Percentiles rank a stretch among this genome's conserved stretches.
phyloP scores from a whole-genome alignment of 2,797 vertebrate genomes.

The Balearica regulorum region DNA sequence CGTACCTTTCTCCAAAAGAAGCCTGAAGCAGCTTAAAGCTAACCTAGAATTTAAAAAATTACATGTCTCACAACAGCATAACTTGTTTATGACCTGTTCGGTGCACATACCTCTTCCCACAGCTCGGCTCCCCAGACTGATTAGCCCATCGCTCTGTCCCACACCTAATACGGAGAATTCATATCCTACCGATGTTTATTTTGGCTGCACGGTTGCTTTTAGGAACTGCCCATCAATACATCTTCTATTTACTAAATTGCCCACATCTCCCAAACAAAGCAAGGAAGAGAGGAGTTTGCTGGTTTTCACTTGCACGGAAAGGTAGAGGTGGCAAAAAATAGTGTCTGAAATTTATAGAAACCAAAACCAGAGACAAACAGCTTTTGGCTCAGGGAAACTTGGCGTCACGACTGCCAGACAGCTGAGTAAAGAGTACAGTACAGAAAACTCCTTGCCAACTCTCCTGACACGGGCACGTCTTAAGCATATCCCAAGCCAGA shows the following conservation, averaged over 20 bases:
- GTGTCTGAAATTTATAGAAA: not conserved
- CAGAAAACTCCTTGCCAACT: not conserved
- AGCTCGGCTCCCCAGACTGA: not conserved
- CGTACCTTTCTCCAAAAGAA: not conserved
- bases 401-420: not conserved
- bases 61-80: not conserved
- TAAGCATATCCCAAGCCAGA: not conserved
- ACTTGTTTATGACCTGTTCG: not conserved
- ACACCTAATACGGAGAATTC: not conserved
- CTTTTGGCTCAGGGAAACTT: not conserved
- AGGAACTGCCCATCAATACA: not conserved
- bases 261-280: not conserved
- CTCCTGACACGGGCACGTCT: accelerated
- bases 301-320: not conserved
- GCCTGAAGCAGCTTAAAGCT: not conserved
- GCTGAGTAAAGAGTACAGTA: not conserved
- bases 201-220: not conserved
- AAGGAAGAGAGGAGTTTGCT: not conserved
- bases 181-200: not conserved
- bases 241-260: not conserved
- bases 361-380: not conserved
- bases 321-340: not conserved
- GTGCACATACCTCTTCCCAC: not conserved
- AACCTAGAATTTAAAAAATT: conserved; percentile 32
- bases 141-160: not conserved